Conservation (phyloP, 2,888 invertebrate species). For the Athalia cordata region DNA sequence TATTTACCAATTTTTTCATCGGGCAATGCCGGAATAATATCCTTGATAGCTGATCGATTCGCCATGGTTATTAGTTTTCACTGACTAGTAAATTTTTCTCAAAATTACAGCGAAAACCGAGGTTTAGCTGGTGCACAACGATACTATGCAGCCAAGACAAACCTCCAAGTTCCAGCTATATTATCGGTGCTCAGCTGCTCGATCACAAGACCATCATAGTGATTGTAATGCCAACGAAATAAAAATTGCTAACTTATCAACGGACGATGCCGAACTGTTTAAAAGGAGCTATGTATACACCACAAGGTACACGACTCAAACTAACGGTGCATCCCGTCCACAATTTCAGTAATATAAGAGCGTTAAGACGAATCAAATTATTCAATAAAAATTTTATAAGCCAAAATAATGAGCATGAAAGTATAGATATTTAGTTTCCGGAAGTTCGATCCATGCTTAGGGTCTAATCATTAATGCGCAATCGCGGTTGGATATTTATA, state of each 20-base stretch:
- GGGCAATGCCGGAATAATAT: constrained; percentile 84
- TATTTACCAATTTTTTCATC: constrained; percentile 91
- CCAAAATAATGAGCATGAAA: too few relatives aligned
- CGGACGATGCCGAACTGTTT: neutral
- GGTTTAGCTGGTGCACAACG: constrained; percentile 40
- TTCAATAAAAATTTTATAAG: neutral
- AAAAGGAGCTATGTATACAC: neutral
- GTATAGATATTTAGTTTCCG: neutral
- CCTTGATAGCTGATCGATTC: constrained; percentile 76
- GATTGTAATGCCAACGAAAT: constrained; percentile 5
- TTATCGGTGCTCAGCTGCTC: constrained; percentile 59
- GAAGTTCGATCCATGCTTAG: constrained; percentile 23
- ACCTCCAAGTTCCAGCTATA: neutral
- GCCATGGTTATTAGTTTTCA: constrained; percentile 59
- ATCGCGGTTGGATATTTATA: constrained; percentile 3
- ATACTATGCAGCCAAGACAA: constrained; percentile 37
- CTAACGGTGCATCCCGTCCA: too few relatives aligned
- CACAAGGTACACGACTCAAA: too few relatives aligned
- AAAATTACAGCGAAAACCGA: constrained; percentile 45
- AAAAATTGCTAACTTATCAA: neutral
- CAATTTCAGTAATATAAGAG: neutral
- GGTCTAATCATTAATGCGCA: constrained; percentile 4
- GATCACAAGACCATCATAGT: constrained; percentile 60
- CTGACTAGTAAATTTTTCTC: constrained; percentile 8
- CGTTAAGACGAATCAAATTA: neutral